Base-by-base conservation (phyloP, 1,140 invertebrate species). In the Leguminivora glycinivorella region DNA sequence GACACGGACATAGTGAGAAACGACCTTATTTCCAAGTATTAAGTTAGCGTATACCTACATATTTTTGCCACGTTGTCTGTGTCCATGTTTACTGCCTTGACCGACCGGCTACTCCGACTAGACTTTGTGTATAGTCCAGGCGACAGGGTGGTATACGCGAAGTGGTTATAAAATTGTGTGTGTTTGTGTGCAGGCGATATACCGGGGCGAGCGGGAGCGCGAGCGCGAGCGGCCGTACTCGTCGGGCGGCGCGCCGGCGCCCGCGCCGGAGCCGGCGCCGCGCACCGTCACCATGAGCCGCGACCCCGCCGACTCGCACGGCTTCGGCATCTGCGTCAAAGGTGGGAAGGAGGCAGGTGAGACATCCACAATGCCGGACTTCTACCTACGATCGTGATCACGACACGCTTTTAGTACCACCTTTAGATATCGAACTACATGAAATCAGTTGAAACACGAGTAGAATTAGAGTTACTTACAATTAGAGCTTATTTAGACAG, bases 241-340 rank as follows among this genome's bases (percentile, higher is more conserved):
- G 68, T 89, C 89, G 56, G 85, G 94, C 79, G 93, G 94, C 75
- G 84, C 91, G 93, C 68, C 95, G 93, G 82, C 93, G 95, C 76
- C 95, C 95, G 83, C 95, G 95, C 87, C 92, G 83, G 95, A 96
- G 88, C 93, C 96, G 76, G 93, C 95, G 73, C 96, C 96, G 70
- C 92, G 96, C 77, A 97, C 96, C 70, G 95, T 97, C 80, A 96
- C 94, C 80, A 97, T 97, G 96, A 95, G 95, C 67, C 92, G 96
- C 67, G 96, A 96, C 83, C 93, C 93, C 67, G 94, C 95, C 58
- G 95, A 96, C 79, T 93, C 94, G 31, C 96, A 96, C 86, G 96
- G 96, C 67, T 97, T 97, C 88, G 96, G 96, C 68, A 97, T 97
- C 74, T 97, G 96, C 91, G 96, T 97, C 79, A 97, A 97, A 89